A percentile compares a stretch with the other conserved stretches of the same genome.
Conservation (phyloP, 2,113 vertebrate species). For the Isurus oxyrinchus region DNA sequence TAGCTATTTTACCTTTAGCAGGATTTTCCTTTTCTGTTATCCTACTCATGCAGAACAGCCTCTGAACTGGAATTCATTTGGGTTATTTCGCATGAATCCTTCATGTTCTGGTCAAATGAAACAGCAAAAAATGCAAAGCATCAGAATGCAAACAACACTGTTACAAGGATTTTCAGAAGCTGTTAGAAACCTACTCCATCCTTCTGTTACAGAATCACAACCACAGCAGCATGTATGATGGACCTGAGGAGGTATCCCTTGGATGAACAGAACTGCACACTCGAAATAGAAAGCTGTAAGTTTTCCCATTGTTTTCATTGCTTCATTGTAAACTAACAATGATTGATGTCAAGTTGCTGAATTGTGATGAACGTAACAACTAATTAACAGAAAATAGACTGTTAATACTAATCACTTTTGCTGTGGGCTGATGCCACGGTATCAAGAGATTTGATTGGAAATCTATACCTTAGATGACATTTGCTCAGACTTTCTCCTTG, state of each 20-base stretch:
- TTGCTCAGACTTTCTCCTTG: not conserved
- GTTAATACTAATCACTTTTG: not conserved
- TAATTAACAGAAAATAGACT: not conserved
- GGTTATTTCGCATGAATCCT: conserved; percentile 17
- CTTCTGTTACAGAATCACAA: conserved; percentile 70
- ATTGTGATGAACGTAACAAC: not conserved
- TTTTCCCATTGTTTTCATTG: conserved; percentile 42
- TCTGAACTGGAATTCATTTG: conserved; percentile 27
- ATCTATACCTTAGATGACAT: not conserved
- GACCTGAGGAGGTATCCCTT: conserved; percentile 84
- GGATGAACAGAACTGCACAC: conserved; percentile 87
- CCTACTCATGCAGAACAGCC: not conserved
- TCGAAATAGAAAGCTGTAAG: conserved; percentile 95
- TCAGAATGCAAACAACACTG: not conserved
- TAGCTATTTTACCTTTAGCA: conserved; percentile 1
- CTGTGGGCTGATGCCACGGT: not conserved
- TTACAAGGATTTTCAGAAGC: not conserved
- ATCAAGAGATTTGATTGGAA: not conserved
- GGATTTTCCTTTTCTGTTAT: not conserved
- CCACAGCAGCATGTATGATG: conserved; percentile 95
- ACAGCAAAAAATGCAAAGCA: not conserved
- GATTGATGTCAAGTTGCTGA: not conserved
- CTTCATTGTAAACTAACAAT: not conserved
- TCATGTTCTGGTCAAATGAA: not conserved
- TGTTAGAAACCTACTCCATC: conserved; percentile 33